These are phyloP conservation scores for Pitangus sulphuratus DNA, from an alignment of 2,797 vertebrate genomes.

Conservation along the genomic window DNA sequence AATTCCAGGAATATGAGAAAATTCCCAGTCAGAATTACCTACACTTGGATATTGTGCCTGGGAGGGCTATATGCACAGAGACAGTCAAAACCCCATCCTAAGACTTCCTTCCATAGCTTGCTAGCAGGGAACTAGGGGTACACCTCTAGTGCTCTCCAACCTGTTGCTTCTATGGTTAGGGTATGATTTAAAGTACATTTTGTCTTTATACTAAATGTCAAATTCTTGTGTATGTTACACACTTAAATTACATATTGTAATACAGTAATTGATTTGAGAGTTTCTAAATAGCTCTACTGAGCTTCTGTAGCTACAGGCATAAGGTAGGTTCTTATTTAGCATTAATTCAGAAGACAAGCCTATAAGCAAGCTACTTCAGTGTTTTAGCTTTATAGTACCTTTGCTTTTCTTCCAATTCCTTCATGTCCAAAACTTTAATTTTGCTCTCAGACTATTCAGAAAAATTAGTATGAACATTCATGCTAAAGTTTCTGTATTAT, in stretches of 20 bases:
- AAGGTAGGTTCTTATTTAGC: not conserved
- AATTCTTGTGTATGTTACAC: accelerated
- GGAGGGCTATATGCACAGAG: not conserved
- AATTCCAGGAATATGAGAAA: not conserved
- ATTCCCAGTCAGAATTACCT: accelerated
- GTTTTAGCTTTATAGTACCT: too few species aligned
- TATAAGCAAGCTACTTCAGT: not conserved
- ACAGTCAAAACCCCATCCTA: not conserved
- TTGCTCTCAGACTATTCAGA: not conserved
- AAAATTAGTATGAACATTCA: not conserved
- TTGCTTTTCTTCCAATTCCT: not conserved
- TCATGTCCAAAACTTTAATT: not conserved
- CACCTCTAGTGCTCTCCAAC: not conserved
- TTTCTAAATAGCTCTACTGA: not conserved
- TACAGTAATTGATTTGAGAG: not conserved
- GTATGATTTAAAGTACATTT: not conserved
- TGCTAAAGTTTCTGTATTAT: not conserved
- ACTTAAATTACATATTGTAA: not conserved
- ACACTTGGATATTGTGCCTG: not conserved
- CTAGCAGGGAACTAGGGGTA: not conserved
- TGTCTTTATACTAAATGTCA: not conserved
- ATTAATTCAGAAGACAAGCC: not conserved
- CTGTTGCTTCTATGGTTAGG: not conserved
- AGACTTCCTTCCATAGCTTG: not conserved
- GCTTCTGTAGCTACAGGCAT: not conserved